phyloP scores from a whole-genome alignment of 2,888 invertebrate genomes.

The Resseliella maxima region DNA sequence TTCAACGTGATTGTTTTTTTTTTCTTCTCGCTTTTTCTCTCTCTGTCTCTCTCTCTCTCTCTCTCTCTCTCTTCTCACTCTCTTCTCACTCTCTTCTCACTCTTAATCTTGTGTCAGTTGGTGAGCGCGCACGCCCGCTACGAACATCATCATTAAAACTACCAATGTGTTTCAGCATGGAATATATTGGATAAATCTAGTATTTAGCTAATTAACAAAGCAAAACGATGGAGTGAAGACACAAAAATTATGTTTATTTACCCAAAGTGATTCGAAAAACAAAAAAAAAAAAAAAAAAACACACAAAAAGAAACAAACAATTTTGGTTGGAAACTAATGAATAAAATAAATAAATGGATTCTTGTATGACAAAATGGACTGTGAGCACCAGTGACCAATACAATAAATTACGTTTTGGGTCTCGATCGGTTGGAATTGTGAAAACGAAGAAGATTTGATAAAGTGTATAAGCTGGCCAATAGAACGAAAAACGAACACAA shows the following conservation, averaged over 20 bases:
- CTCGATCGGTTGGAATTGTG: too few relatives aligned
- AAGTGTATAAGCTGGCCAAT: background rate
- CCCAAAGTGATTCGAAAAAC: background rate
- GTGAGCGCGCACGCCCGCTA: background rate
- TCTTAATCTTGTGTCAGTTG: background rate
- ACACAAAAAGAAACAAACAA: background rate
- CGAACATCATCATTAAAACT: background rate
- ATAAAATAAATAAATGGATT: slow-evolving; percentile 55
- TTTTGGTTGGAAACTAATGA: slow-evolving; percentile 16
- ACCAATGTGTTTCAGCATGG: background rate
- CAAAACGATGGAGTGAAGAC: slow-evolving; percentile 12
- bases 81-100: too few relatives aligned
- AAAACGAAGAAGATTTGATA: background rate
- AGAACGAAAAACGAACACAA: background rate
- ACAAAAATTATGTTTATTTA: slow-evolving; percentile 41
- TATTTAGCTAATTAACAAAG: slow-evolving; percentile 54
- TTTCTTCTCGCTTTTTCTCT: background rate
- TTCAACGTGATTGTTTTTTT: slow-evolving; percentile 22
- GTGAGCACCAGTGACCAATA: background rate
- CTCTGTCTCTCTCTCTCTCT: background rate
- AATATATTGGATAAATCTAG: background rate
- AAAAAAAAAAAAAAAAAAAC: background rate
- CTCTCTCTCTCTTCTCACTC: background rate
- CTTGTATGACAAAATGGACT: slow-evolving; percentile 36
- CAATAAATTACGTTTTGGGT: slow-evolving; percentile 22